These are phyloP conservation scores for Hydrocynus forskahlii DNA, from an alignment of 2,797 vertebrate species.

Conservation along the genomic window DNA sequence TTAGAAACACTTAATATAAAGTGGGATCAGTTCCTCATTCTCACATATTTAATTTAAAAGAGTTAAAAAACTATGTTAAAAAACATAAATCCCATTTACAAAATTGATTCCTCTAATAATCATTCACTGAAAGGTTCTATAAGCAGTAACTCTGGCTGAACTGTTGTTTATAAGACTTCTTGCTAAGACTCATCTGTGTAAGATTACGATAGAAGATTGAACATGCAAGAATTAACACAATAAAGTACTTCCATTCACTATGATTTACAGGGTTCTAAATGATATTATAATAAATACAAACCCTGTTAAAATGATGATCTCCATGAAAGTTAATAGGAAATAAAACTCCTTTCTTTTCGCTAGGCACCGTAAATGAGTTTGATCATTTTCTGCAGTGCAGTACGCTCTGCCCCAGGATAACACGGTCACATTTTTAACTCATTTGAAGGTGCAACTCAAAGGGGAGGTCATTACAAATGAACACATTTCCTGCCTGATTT, in stretches of 20 bases:
- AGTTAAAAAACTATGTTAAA: too few relatives aligned
- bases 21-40: too few relatives aligned
- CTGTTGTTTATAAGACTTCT: neutral
- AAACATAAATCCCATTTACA: too few relatives aligned
- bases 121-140: too few relatives aligned
- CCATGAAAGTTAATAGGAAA: neutral
- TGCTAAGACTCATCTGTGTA: neutral
- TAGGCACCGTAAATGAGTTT: neutral
- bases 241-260: neutral
- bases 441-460: conserved; percentile 47
- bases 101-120: too few relatives aligned
- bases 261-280: neutral
- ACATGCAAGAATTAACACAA: neutral
- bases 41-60: too few relatives aligned
- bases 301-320: conserved; percentile 1
- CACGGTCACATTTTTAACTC: conserved; percentile 35
- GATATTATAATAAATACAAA: conserved; percentile 1
- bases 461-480: conserved; percentile 53
- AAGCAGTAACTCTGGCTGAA: too few relatives aligned
- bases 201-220: neutral
- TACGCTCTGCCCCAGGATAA: conserved; percentile 16
- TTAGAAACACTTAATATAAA: too few relatives aligned
- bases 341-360: neutral
- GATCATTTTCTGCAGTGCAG: conserved; percentile 23
- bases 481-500: conserved; percentile 58